Percentiles rank a stretch among this genome's conserved stretches.
These are phyloP conservation scores for Dasypolia templi DNA, from an alignment of 2,888 invertebrate species.

Conservation along the genomic window DNA sequence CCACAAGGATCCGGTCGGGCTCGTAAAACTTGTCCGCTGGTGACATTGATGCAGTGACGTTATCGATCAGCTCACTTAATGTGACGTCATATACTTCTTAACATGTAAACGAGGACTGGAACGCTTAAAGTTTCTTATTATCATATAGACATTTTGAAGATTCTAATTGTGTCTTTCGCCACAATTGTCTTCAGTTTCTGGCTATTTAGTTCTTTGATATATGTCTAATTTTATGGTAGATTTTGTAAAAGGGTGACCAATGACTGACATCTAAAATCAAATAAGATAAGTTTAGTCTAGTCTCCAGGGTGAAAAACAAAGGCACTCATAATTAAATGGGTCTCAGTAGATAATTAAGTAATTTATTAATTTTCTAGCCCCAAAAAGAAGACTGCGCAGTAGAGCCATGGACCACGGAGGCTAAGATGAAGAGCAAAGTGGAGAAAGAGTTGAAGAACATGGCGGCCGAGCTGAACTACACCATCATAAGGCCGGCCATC, in stretches of 20 bases:
- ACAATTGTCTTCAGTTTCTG: too few relatives aligned
- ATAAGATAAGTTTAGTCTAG: too few relatives aligned
- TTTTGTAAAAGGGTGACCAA: too few relatives aligned
- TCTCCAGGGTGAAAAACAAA: too few relatives aligned
- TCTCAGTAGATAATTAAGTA: too few relatives aligned
- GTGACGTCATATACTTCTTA: conserved; percentile 24
- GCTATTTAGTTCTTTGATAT: too few relatives aligned
- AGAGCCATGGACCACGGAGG: conserved; percentile 96
- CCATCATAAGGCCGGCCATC: conserved; percentile 95
- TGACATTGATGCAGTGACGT: conserved; percentile 47
- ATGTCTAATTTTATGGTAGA: too few relatives aligned
- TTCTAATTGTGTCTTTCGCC: too few relatives aligned
- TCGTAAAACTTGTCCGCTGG: conserved; percentile 47
- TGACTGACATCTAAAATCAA: too few relatives aligned
- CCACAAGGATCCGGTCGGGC: conserved; percentile 46
- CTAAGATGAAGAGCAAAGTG: conserved; percentile 95
- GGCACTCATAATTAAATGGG: too few relatives aligned
- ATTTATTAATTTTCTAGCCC: conserved; percentile 80
- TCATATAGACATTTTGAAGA: too few relatives aligned
- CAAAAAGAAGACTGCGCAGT: conserved; percentile 94
- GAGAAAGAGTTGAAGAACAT: conserved; percentile 94
- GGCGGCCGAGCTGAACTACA: conserved; percentile 92
- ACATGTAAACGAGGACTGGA: background rate
- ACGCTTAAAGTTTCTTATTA: background rate
- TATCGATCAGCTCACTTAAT: conserved; percentile 22